Base-by-base conservation (phyloP, 2,113 vertebrate genomes). In the Scolopax mira region DNA sequence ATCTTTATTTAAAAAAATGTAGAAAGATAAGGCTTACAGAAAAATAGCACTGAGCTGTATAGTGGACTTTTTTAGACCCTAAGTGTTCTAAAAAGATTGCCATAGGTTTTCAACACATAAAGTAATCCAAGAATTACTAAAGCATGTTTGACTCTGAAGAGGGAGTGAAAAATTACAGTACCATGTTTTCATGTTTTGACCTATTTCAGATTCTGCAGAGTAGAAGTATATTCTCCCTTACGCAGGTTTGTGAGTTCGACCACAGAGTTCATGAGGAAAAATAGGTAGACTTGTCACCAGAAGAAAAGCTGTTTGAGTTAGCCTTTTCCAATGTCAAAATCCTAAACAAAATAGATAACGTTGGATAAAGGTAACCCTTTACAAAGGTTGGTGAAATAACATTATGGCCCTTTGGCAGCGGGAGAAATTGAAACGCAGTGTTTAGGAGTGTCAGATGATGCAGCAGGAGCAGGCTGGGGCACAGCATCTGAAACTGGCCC, bases 301-400 rank as follows among this genome's bases (percentile, higher is more conserved):
- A n/a, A 41, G 39, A 90, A 57, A 62, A n/a, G 79, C 69, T 91
- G 74, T 77, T 80, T 28, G 80, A 93, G 52, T 83, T 95, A 95
- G 92, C 92, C 92, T 96, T 96, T 96, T 94, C 94, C 93, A 92
- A 94, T 84, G 88, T 94, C 93, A 95, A 25, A 92, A 80, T 81
- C 61, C 83, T 95, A 94, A 93, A 39, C 39, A 49, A 81, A 94
- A 57, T 27, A 61, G 85, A 92, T 80, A 6, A 74, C 84, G 65
- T 42, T 83, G 64, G 88, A 52, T 84, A 60, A 88, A 95, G 79
- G 60, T 90, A 93, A 89, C 92, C 93, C 61, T 74, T 86, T 92
- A 46, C 79, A 96, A 94, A 96, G 90, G 93, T 80, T 93, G 93
- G 67, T 78, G 83, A 96, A 96, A 96, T 93, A 96, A 93, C 90